Evolutionary conservation across 2,113 vertebrate genomes (phyloP), one percentile per base, ranked within the genome.

Genomic region (Toxotes jaculatrix): DNA sequence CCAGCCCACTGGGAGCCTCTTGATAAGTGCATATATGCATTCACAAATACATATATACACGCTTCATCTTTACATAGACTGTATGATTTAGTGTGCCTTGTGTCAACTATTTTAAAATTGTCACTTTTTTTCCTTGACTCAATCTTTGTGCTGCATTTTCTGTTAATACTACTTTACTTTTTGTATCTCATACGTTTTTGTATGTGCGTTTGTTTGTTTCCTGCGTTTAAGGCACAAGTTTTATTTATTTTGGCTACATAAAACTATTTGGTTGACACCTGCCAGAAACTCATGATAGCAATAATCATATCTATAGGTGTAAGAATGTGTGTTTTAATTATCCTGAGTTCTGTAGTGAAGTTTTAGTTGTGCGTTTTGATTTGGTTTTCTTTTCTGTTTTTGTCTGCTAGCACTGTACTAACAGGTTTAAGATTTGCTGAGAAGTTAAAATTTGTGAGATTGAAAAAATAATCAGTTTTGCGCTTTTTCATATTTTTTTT

Each of bases 1-100:
- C 66, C 89, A 83, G 82, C 78, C 93, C 89, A 76, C 77, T 72
- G 93, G 91, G 93, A 92, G 82, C 62, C 70, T 80, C 74, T 84
- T 76, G 83, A 89, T 85, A 87, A 92, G 80, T 79, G 82, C 89
- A 82, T 65, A 80, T 79, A 78, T 86, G 68, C 86, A 82, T 88
- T 82, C 63, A 86, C 84, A 90, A 88, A 91, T 80, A 76, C 79
- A 82, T 76, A 77, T 80, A 83, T 87, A 68, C 77, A 69, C 88
- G 42, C 63, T 38, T 79, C 45, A 51, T 17, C 36, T 62, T 77
- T 34, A 70, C 79, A 68, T 32, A 68, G 45, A 74, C 71, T 70
- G 70, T 42, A 40, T 56, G 49, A 65, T 80, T n/a, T 53, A 53
- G 81, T 83, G 83, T 65, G 34, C 57, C 47, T 66, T 21, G 59